Evolutionary conservation across 2,797 vertebrate species (phyloP), one percentile per base, ranked within the genome.

Genomic region (Micropoecilia bifurca): DNA sequence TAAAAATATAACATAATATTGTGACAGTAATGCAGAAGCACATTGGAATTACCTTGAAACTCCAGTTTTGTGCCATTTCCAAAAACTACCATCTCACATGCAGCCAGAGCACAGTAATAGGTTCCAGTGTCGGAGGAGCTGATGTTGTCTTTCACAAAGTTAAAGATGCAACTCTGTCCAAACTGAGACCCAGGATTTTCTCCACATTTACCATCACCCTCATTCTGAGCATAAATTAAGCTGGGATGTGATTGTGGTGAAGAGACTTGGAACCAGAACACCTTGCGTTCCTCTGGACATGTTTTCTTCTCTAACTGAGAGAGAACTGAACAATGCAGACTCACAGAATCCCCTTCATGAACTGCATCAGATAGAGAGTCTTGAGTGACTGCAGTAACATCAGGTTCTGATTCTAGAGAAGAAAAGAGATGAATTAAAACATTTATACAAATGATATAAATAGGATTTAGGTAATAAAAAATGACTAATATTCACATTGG

Each of bases 51-150:
- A 68, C 81, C 81, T 68, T 78, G 2, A 0, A 79, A 3, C 30
- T 79, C 10, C 1, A 80, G 4, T 71, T 84, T 72, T 2, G 75
- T 16, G 45, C 78, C 75, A 74, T 80, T 74, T 74, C 82, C 82
- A 75, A 84, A 80, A 18, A 80, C 28, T 7, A 84, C 46, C 71
- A 36, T 50, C 4, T 75, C 78, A 90, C 91, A 90, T 59, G 87
- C 53, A 45, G 83, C 86, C 81, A 90, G 83, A 68, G 89, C 90
- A 80, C 91, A 91, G 76, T 85, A 84, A 57, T 90, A 91, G 66
- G 61, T 85, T 69, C 88, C 87, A 71, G 78, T 10, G 74, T 90
- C 91, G 36, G 88, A 85, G 0, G 73, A 57, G 81, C 36, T 85
- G 80, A 80, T 9, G 16, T 71, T 83, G 13, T 28, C n/a, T 22